Base-by-base conservation (phyloP, 2,888 invertebrate species). In the Camponotus fellah region DNA sequence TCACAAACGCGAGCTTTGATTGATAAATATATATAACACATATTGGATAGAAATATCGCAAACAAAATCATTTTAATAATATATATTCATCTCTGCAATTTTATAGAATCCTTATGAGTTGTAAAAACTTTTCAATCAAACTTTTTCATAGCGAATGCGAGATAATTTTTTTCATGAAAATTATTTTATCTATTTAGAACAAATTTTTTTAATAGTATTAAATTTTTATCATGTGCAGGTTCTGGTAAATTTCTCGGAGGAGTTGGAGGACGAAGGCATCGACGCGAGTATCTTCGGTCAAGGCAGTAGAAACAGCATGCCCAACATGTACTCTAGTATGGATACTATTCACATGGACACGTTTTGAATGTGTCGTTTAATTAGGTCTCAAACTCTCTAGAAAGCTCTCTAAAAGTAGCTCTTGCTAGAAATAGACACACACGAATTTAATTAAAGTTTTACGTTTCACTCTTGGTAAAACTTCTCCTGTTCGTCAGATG, bases 331-430 rank as follows among this genome's bases (percentile, higher is more conserved):
- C 79, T 85, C 91, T 74, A 92, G 88, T 72, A 88, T 89, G 83
- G 94, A 94, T 77, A 91, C 92, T 76, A 94, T 94, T 80, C 91
- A 92, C 86, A 92, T 93, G 93, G 92, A 93, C 34, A 94, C 92
- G 34, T 92, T 93, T 77, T 92, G 82, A 92, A 34, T 34, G 53
- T 76, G 46, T 3, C 12, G 21, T 72, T 72, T 58, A 72, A 79
- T 79, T 58, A 72, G 21, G 0, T 34, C 21, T 53, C 8, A 46
- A 79, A 26, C 21, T 21, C 9, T 53, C 32, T 14, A 34, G 17
- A 46, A 58, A 79, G 46, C 46, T 21, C 12, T 49, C 32, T n/a
- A 34, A 34, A 46, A 21, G 26, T 26, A 26, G 17, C 34, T 37
- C 37, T 32, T 21, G 43, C 58, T 64, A n/a, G 3, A 66, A 14